Conservation (phyloP, 2,888 invertebrate genomes). For the Stramonita haemastoma region DNA sequence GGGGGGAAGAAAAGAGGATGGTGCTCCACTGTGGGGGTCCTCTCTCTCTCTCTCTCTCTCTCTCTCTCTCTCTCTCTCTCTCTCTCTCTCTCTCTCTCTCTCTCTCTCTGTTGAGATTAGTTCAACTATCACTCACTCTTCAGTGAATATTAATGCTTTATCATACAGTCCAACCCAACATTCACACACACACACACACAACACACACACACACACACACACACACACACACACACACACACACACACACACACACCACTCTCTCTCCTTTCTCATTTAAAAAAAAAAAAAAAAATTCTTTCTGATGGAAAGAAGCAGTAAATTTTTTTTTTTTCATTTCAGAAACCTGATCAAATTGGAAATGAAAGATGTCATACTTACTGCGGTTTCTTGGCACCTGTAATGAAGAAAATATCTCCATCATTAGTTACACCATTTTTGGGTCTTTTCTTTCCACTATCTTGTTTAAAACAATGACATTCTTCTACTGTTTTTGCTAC, state of each 20-base stretch:
- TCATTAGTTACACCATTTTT: neutral
- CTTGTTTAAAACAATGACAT: too few relatives aligned
- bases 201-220: neutral
- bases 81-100: too few relatives aligned
- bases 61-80: neutral
- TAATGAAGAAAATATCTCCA: constrained; percentile 19
- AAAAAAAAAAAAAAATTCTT: too few relatives aligned
- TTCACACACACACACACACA: neutral
- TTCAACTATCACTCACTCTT: too few relatives aligned
- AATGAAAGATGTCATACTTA: constrained; percentile 44
- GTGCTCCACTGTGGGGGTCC: neutral
- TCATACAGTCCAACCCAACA: too few relatives aligned
- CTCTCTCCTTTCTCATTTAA: neutral
- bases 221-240: neutral
- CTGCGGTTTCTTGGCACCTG: constrained; percentile 54
- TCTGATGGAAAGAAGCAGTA: neutral
- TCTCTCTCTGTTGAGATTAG: too few relatives aligned
- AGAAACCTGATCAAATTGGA: neutral
- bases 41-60: neutral
- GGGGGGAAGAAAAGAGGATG: too few relatives aligned
- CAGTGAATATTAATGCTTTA: too few relatives aligned
- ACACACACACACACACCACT: constrained; percentile 1
- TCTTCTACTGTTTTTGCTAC: neutral
- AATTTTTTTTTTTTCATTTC: neutral
- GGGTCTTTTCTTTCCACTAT: too few relatives aligned